Conservation (phyloP, 2,113 vertebrate species). For the Carollia perspicillata region DNA sequence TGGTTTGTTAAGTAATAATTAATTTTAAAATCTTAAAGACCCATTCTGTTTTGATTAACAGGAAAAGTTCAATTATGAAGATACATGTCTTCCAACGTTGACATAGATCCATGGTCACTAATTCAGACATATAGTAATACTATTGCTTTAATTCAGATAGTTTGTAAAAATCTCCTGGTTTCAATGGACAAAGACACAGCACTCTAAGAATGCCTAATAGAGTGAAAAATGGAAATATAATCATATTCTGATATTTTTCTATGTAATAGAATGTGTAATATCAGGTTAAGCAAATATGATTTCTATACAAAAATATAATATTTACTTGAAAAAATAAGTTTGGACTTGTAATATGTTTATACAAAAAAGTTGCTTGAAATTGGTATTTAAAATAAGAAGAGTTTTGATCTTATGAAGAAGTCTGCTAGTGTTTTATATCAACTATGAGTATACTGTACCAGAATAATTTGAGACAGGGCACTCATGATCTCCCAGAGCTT, state of each 20-base stretch:
- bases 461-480: not conserved
- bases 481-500: not conserved
- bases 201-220: not conserved
- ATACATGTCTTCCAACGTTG: not conserved
- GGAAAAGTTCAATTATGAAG: not conserved
- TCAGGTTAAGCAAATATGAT: not conserved
- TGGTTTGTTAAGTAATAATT: not conserved
- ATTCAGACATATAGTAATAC: not conserved
- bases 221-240: not conserved
- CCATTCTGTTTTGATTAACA: not conserved
- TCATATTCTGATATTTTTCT: not conserved
- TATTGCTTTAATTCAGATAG: constrained; percentile 27
- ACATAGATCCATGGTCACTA: not conserved
- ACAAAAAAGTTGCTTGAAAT: constrained; percentile 5
- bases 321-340: not conserved
- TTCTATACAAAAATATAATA: not conserved
- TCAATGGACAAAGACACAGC: not conserved
- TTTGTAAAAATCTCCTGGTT: not conserved
- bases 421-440: not conserved
- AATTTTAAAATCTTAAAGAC: constrained; percentile 25
- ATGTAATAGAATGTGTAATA: not conserved
- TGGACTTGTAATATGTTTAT: not conserved
- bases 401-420: not conserved
- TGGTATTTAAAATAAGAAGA: constrained; percentile 4
- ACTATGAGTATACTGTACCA: not conserved